Evolutionary conservation across 2,888 invertebrate species (phyloP).

Genomic region (Bellardia bayeri): DNA sequence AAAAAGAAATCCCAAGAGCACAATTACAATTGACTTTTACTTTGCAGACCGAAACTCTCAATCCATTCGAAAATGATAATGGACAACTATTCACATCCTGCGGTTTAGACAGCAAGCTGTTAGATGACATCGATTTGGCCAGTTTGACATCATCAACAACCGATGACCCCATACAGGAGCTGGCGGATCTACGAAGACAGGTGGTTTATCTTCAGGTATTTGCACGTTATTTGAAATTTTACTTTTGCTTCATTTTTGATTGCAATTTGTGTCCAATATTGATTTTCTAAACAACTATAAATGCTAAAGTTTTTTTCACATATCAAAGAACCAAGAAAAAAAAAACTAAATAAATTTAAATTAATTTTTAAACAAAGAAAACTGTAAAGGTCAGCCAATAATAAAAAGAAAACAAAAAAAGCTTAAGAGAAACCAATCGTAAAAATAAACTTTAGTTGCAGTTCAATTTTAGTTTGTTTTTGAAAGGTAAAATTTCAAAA

Average conservation of each 20-base stretch:
- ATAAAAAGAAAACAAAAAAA: constrained; percentile 7
- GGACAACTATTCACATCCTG: constrained; percentile 87
- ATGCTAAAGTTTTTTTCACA: constrained; percentile 45
- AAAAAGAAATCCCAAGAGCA: neutral
- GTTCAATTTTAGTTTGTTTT: constrained; percentile 68
- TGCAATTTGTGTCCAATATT: constrained; percentile 66
- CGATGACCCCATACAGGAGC: constrained; percentile 87
- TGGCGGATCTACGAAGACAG: constrained; percentile 92
- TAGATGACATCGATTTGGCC: constrained; percentile 84
- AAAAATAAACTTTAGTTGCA: constrained; percentile 67
- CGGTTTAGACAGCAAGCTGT: constrained; percentile 85
- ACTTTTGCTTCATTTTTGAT: constrained; percentile 73
- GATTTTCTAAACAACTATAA: constrained; percentile 49
- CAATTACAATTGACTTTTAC: neutral
- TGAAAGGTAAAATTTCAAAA: constrained; percentile 73
- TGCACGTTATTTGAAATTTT: constrained; percentile 81
- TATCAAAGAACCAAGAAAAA: constrained; percentile 4
- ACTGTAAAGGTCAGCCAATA: constrained; percentile 12
- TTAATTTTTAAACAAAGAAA: constrained; percentile 22
- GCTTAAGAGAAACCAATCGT: constrained; percentile 9
- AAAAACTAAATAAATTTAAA: constrained; percentile 29
- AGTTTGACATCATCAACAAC: constrained; percentile 86
- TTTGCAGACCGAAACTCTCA: constrained; percentile 92
- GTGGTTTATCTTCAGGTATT: constrained; percentile 91
- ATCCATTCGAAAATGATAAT: constrained; percentile 92